Conservation (phyloP, 2,113 vertebrate genomes). For the Toxostoma redivivum region DNA sequence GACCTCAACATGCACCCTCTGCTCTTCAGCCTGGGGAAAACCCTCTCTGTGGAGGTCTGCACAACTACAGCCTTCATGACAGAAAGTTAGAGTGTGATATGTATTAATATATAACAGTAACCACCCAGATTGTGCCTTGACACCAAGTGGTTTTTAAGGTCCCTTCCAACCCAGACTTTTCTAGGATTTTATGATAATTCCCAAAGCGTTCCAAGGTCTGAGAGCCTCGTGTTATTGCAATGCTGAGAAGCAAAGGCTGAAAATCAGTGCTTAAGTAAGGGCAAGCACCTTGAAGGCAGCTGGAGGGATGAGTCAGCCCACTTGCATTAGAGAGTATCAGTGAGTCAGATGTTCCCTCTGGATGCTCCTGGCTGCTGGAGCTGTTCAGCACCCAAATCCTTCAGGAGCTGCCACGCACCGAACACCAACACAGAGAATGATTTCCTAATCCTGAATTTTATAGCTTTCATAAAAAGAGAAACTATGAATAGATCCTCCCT, state of each 20-base stretch:
- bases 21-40: constrained; percentile 78
- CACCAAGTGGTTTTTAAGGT: not conserved
- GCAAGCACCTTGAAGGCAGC: not conserved
- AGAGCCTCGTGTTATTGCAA: not conserved
- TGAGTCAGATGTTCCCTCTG: constrained; percentile 18
- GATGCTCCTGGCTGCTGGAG: not conserved
- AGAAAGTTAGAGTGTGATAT: not conserved
- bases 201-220: not conserved
- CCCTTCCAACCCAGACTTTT: not conserved
- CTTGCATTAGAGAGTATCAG: not conserved
- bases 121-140: not conserved
- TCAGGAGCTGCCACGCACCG: not conserved
- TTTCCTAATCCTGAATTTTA: not conserved
- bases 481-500: not conserved
- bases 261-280: not conserved
- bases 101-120: not conserved
- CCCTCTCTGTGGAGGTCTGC: constrained; percentile 72
- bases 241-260: not conserved
- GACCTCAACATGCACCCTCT: constrained; percentile 83
- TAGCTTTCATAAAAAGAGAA: not conserved
- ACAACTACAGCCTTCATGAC: not conserved
- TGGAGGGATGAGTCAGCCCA: not conserved
- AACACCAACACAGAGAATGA: accelerated
- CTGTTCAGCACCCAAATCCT: not conserved
- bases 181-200: not conserved